A percentile compares a stretch with the other conserved stretches of the same genome.
Evolutionary conservation across 1,140 invertebrate species (phyloP).

Genomic region (Heterodera schachtii): DNA sequence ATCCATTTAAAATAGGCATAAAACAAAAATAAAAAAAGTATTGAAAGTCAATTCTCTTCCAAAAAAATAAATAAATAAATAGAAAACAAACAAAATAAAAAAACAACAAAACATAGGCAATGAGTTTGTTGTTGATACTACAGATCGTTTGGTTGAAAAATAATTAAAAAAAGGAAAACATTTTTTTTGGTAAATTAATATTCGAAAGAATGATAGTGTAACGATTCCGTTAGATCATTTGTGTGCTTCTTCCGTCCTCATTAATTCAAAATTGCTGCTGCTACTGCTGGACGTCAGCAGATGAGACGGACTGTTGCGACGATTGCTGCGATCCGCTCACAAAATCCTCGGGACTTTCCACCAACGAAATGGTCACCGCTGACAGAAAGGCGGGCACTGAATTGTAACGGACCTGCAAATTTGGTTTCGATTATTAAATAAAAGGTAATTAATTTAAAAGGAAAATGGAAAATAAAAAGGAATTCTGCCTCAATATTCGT

Average conservation of each 20-base stretch:
- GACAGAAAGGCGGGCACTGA: conserved; percentile 40
- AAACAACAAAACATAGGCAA: too few relatives aligned
- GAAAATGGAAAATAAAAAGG: too few relatives aligned
- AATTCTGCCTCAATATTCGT: too few relatives aligned
- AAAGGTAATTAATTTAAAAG: background rate
- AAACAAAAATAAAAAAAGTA: background rate
- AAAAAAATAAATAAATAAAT: conserved; percentile 20
- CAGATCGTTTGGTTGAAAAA: too few relatives aligned
- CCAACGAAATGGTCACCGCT: conserved; percentile 32
- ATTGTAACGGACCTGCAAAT: conserved; percentile 22
- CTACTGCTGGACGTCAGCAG: background rate
- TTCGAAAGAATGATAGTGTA: too few relatives aligned
- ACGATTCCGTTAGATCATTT: too few relatives aligned
- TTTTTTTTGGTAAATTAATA: background rate
- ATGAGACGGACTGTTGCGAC: conserved; percentile 14
- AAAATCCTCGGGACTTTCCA: conserved; percentile 26
- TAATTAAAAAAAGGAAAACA: background rate
- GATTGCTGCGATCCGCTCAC: conserved; percentile 13
- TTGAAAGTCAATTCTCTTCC: background rate
- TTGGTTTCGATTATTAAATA: background rate
- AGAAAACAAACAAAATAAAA: background rate
- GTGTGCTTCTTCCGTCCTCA: background rate
- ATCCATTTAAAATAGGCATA: background rate
- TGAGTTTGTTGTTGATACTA: too few relatives aligned
- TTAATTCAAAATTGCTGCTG: conserved; percentile 20